Conservation (phyloP, 2,113 vertebrate genomes). For the Cyphomyrus plagiostoma region DNA sequence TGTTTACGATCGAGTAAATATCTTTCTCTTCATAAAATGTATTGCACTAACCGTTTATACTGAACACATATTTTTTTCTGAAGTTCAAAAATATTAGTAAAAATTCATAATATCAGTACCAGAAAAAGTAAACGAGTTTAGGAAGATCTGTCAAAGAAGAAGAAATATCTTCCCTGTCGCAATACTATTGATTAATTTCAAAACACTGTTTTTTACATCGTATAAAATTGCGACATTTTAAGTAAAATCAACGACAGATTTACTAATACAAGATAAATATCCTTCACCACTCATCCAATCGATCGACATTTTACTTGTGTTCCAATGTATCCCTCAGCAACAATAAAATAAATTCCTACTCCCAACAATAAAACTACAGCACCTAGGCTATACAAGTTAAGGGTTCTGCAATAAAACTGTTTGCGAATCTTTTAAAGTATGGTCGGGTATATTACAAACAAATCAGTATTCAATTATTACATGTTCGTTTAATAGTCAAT, state of each 20-base stretch:
- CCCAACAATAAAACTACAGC: not conserved
- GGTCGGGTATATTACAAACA: not conserved
- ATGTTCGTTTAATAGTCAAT: not conserved
- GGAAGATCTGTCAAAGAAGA: not conserved
- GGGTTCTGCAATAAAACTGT: not conserved
- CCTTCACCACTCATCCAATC: not conserved
- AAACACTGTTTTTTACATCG: not conserved
- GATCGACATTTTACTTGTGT: not conserved
- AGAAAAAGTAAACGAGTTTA: not conserved
- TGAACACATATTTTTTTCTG: not conserved
- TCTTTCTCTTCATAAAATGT: not conserved
- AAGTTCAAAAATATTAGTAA: not conserved
- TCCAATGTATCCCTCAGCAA: not conserved
- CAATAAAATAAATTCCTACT: not conserved
- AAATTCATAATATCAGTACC: not conserved
- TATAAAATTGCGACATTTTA: not conserved
- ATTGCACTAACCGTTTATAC: not conserved
- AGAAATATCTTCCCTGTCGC: not conserved
- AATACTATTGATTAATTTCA: not conserved
- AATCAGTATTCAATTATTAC: not conserved
- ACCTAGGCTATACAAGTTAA: not conserved
- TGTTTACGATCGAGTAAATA: not conserved
- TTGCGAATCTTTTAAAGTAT: not conserved
- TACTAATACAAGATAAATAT: not conserved
- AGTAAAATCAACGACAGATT: not conserved